A percentile compares a stretch with the other conserved stretches of the same genome.
Evolutionary conservation across 2,797 vertebrate species (phyloP).

Genomic region (Characodon lateralis): DNA sequence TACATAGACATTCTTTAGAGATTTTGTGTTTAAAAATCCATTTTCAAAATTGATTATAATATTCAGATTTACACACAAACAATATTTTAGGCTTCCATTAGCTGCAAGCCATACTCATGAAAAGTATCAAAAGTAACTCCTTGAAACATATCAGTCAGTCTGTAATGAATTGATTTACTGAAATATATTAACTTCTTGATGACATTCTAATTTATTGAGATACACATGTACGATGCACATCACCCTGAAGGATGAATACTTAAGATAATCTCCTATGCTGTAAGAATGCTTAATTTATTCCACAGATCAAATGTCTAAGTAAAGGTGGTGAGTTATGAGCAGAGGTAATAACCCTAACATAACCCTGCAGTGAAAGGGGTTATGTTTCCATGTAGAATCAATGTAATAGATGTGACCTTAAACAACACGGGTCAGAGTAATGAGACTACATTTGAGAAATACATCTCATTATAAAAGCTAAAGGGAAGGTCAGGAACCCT

Average conservation of each 20-base stretch:
- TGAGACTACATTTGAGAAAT: slow-evolving; percentile 83
- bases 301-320: slow-evolving; percentile 85
- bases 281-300: slow-evolving; percentile 89
- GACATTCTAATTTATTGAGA: neutral
- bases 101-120: neutral
- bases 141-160: neutral
- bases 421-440: slow-evolving; percentile 89
- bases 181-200: neutral
- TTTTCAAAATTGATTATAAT: neutral
- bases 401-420: slow-evolving; percentile 91
- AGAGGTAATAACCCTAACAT: slow-evolving; percentile 91
- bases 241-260: slow-evolving; percentile 75
- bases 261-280: slow-evolving; percentile 76
- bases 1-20: neutral
- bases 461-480: slow-evolving; percentile 83
- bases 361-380: slow-evolving; percentile 88
- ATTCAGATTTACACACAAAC: neutral
- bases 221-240: slow-evolving; percentile 51
- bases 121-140: neutral
- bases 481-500: slow-evolving; percentile 74
- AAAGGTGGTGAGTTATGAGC: slow-evolving; percentile 88
- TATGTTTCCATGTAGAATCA: slow-evolving; percentile 86
- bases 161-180: neutral
- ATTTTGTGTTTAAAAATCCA: neutral
- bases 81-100: neutral